Evolutionary conservation across 1,140 invertebrate genomes (phyloP).

Genomic region (Panagrolaimus sp.): DNA sequence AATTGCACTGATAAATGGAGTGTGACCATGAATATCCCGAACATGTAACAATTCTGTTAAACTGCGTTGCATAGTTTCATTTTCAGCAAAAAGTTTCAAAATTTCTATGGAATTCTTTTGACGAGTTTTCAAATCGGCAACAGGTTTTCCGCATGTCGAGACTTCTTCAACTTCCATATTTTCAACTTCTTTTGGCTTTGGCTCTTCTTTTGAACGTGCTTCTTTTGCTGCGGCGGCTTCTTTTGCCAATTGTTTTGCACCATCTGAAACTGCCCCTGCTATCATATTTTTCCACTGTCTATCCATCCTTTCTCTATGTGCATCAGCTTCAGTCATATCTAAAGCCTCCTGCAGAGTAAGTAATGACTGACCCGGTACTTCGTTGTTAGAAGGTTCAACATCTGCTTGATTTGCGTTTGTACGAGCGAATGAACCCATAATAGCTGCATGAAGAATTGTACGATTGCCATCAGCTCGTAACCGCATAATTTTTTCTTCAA

Average conservation of each 20-base stretch:
- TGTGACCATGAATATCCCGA: constrained; percentile 84
- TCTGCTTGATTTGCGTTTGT: constrained; percentile 55
- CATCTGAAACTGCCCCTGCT: too few relatives aligned
- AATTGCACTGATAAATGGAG: constrained; percentile 92
- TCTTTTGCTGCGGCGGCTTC: too few relatives aligned
- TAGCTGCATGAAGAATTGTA: constrained; percentile 90
- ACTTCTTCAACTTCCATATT: constrained; percentile 20
- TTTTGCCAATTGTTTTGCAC: too few relatives aligned
- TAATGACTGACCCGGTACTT: too few relatives aligned
- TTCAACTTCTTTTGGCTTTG: constrained; percentile 7
- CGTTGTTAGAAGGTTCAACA: too few relatives aligned
- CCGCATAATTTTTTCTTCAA: constrained; percentile 46
- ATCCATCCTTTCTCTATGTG: too few relatives aligned
- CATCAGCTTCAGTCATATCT: background rate
- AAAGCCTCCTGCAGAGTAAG: constrained; percentile 31
- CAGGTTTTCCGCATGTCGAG: constrained; percentile 41
- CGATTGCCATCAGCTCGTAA: constrained; percentile 92
- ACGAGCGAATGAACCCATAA: constrained; percentile 61
- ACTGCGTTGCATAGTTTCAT: constrained; percentile 72
- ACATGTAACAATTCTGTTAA: constrained; percentile 67
- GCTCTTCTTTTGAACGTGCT: background rate
- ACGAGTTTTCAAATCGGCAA: constrained; percentile 72
- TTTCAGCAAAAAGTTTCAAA: constrained; percentile 76
- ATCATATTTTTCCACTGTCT: too few relatives aligned
- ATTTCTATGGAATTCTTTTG: constrained; percentile 78